Base-by-base conservation (phyloP, 2,888 invertebrate genomes). In the Rhorus exstirpatorius region DNA sequence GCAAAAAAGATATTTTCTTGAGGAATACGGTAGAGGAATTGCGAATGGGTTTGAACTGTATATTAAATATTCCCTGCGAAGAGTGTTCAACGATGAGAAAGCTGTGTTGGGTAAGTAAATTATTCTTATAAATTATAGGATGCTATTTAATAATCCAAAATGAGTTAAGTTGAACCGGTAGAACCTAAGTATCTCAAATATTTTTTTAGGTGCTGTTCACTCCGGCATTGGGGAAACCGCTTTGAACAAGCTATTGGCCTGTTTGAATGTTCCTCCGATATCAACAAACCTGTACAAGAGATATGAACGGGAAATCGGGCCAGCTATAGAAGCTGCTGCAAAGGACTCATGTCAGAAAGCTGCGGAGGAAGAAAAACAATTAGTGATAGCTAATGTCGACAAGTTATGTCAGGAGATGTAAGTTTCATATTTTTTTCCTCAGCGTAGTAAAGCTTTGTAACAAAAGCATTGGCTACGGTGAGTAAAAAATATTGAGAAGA, bases 201-300 rank as follows among this genome's bases (percentile, higher is more conserved):
- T 58, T 58, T 58, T 58, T 58, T 58, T 55, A 55, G 24, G 44
- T 4, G 41, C n/a, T 63, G 65, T 80, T 19, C 72, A 83, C 49
- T 24, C 71, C 31, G 82, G 83, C 19, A 24, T 79, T 0, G 83
- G 82, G 17, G 31, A 2, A 14, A 60, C 46, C 8, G 72, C 49
- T n/a, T 46, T 72, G 21, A 60, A 46, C 7, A 46, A 60, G 17
- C 17, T 72, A 8, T n/a, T 60, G 19, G 24, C 46, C 6, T 46
- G 12, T 63, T 31, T 60, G 49, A 53, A 74, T 12, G 26, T 72
- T 6, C 72, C 61, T 24, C 10, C 31, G 7, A 94, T 88, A 77
- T 94, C 94, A 26, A 94, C 93, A 95, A 95, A 95, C 77, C 81
- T 89, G 31, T 79, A 58, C 41, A 71, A 83, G 41, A 38, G 70